These are phyloP conservation scores for Platanista minor DNA, from an alignment of 2,113 vertebrate genomes.

Conservation along the genomic window DNA sequence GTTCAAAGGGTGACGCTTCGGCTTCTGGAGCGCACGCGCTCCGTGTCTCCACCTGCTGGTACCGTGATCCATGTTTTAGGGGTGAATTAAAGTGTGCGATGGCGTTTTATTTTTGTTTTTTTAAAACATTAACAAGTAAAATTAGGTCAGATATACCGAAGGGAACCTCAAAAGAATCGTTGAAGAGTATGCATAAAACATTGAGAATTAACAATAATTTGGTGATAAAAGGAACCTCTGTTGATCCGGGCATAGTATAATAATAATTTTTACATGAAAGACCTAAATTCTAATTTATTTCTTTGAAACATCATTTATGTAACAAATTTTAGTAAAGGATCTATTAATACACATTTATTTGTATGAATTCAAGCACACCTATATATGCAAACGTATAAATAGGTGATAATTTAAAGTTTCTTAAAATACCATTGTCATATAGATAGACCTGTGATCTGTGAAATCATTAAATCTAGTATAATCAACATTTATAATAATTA, in stretches of 20 bases:
- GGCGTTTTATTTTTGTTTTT: not conserved
- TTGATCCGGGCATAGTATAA: not conserved
- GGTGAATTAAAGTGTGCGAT: not conserved
- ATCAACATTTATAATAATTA: not conserved
- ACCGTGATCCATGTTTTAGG: not conserved
- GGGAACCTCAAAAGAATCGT: not conserved
- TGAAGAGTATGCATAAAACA: not conserved
- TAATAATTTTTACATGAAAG: not conserved
- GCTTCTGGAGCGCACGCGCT: accelerated
- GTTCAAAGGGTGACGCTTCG: accelerated
- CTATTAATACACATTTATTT: not conserved
- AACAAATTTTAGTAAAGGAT: not conserved
- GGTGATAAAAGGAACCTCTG: not conserved
- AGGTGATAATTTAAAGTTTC: not conserved
- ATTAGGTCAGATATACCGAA: not conserved
- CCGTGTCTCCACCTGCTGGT: not conserved
- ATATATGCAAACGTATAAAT: not conserved
- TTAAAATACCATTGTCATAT: not conserved
- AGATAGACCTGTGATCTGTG: not conserved
- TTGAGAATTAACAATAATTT: not conserved
- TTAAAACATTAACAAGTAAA: not conserved
- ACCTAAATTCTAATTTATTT: not conserved
- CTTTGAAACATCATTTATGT: not conserved
- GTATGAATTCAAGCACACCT: not conserved
- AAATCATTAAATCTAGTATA: not conserved